Base-by-base conservation (phyloP, 2,888 invertebrate genomes). In the Caenorhabditis becei region DNA sequence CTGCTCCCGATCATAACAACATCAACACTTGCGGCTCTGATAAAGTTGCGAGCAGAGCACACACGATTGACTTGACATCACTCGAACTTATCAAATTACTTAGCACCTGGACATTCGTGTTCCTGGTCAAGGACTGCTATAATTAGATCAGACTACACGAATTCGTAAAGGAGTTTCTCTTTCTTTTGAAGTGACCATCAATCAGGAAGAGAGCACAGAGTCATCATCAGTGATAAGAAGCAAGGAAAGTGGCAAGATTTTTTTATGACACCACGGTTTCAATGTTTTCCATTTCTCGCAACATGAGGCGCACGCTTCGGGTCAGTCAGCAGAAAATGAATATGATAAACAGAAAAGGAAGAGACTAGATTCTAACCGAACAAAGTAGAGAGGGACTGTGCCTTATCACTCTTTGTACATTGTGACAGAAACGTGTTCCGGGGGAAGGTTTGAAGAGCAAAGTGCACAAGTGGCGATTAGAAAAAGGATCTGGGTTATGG, bases 351-450 rank as follows among this genome's bases (percentile, higher is more conserved):
- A 62, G 61, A 53, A 37, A 47, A 4, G 70, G 41, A 16, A 14
- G 4, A 44, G 20, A 53, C 37, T 49, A 20, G 7, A 53, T 41
- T 18, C 47, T n/a, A 47, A 47, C n/a, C 47, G 47, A 47, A 47
- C 47, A 47, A 47, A 47, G 47, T 47, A 47, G 47, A 47, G 47
- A 47, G 47, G 47, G n/a, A 47, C 47, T 18, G 18, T 47, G 47
- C 47, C 51, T 63, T 49, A 58, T 59, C 47, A 28, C 16, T 26
- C n/a, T 26, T 28, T 58, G 26, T 58, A 67, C 58, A 58, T 69
- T 69, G 69, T 69, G 58, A 69, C 58, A 49, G 16, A 69, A 69
- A 59, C 69, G 59, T 69, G 59, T 59, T 69, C 51, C 59, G 28
- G 56, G 49, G 35, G 67, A 56, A 44, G 10, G 35, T 35, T 28